A percentile compares a stretch with the other conserved stretches of the same genome.
phyloP scores from a whole-genome alignment of 2,888 invertebrate species.

The Meiosimyza platycephala region DNA sequence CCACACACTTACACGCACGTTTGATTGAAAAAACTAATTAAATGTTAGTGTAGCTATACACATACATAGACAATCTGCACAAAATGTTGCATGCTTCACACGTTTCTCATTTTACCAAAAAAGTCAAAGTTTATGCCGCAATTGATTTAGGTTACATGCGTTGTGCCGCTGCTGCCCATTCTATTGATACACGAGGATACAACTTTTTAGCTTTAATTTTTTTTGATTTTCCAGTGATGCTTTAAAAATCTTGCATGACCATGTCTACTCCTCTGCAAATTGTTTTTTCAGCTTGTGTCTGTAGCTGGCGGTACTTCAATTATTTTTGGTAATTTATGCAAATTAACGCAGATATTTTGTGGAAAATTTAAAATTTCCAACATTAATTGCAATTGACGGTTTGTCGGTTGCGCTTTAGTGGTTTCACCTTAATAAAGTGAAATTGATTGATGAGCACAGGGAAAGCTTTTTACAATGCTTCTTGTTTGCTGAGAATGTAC shows the following conservation, averaged over 20 bases:
- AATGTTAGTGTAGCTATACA: not conserved
- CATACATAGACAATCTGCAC: no score
- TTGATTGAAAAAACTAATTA: conserved; percentile 15
- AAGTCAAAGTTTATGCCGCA: not conserved
- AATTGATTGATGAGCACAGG: not conserved
- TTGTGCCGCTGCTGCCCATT: not conserved
- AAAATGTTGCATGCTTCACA: no score
- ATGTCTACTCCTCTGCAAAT: no score
- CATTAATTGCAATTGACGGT: no score
- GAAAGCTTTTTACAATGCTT: not conserved
- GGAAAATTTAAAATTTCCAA: no score
- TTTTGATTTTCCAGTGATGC: conserved; percentile 4
- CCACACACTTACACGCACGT: not conserved
- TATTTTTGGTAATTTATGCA: no score
- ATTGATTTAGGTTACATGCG: not conserved
- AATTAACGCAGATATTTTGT: no score
- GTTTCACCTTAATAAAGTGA: not conserved
- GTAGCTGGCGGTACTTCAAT: no score
- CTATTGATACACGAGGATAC: not conserved
- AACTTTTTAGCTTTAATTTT: not conserved
- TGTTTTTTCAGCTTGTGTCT: no score
- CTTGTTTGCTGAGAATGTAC: no score
- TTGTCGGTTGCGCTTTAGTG: no score
- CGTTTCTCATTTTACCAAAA: not conserved
- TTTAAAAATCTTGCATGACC: not conserved